Percentiles rank a stretch among this genome's conserved stretches.
Evolutionary conservation across 2,113 vertebrate genomes (phyloP).

Genomic region (Nestor notabilis): DNA sequence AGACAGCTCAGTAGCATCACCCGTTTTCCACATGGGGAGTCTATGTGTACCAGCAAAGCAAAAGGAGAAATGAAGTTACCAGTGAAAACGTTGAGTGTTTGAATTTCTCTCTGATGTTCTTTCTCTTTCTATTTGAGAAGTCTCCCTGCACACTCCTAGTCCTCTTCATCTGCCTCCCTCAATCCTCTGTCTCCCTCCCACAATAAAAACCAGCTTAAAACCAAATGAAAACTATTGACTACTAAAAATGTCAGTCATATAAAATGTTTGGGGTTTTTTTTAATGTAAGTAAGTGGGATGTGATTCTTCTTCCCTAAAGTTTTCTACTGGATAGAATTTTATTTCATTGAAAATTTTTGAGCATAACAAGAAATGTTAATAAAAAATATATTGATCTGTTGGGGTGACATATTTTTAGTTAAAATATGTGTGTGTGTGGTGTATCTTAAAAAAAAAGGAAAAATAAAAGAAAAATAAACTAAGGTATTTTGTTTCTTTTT

Average conservation of each 20-base stretch:
- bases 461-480: background rate
- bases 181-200: background rate
- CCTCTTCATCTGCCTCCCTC: background rate
- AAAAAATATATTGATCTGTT: background rate
- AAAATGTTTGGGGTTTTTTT: background rate
- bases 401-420: background rate
- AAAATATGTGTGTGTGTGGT: background rate
- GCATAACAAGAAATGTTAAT: background rate
- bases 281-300: background rate
- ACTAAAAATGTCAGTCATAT: background rate
- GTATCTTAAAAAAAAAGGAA: background rate
- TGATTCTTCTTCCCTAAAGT: background rate
- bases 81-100: background rate
- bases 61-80: constrained; percentile 4
- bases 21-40: background rate
- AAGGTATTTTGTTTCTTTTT: background rate
- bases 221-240: background rate
- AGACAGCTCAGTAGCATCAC: background rate
- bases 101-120: background rate
- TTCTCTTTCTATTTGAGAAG: constrained; percentile 10
- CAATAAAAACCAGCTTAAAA: background rate
- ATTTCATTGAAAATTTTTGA: background rate
- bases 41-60: background rate
- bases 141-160: background rate
- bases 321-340: background rate